These are phyloP conservation scores for Spea hammondii DNA, from an alignment of 2,797 vertebrate genomes.

Conservation along the genomic window DNA sequence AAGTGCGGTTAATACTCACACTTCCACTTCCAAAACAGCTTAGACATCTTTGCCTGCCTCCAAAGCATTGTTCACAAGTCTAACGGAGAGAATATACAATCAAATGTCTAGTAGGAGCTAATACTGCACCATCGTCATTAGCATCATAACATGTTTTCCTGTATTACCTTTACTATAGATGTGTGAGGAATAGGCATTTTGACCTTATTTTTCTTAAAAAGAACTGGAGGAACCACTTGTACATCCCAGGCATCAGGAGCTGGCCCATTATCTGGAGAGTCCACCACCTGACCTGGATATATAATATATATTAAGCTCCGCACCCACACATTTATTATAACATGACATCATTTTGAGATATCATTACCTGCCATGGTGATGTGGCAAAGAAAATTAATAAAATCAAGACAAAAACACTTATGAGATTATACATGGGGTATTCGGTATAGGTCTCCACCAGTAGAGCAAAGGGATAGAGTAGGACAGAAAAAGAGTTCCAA, in stretches of 20 bases:
- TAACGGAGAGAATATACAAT: background rate
- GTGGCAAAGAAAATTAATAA: too few relatives aligned
- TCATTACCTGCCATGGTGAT: too few relatives aligned
- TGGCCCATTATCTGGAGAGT: constrained; percentile 38
- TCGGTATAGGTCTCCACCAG: too few relatives aligned
- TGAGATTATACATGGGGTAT: too few relatives aligned
- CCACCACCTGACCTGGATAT: constrained; percentile 54
- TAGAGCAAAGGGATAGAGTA: too few relatives aligned
- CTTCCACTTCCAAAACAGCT: background rate
- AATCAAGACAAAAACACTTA: too few relatives aligned
- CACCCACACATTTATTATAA: too few relatives aligned
- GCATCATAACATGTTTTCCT: background rate
- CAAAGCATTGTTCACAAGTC: background rate
- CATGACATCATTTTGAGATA: too few relatives aligned
- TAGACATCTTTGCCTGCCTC: background rate
- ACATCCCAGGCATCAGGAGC: constrained; percentile 56
- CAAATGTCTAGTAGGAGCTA: too few relatives aligned
- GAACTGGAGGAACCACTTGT: constrained; percentile 45
- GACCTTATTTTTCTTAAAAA: constrained; percentile 51
- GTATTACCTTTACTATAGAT: constrained; percentile 57
- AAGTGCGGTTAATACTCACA: background rate
- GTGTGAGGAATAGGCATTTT: constrained; percentile 57
- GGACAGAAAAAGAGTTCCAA: too few relatives aligned
- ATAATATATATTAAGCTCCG: too few relatives aligned
- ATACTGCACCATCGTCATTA: too few relatives aligned